Evolutionary conservation across 30 jellyfish, hydroid and myxozoan genomes (phyloP).

Genomic region (Hydra vulgaris): DNA sequence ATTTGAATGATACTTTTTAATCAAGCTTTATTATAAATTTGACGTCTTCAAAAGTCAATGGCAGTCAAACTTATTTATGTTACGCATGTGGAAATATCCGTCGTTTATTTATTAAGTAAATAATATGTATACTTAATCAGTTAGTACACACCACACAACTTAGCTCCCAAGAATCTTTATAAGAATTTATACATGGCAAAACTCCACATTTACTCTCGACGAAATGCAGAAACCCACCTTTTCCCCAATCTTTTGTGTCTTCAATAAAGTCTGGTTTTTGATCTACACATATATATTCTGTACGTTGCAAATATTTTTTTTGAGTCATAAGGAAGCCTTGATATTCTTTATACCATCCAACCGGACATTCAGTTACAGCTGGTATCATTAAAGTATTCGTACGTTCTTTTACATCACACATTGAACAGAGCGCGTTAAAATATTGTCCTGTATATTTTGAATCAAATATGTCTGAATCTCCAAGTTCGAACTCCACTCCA

Average conservation of each 20-base stretch:
- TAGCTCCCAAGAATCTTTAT: slow-evolving; percentile 46
- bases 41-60: background rate
- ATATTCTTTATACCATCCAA: slow-evolving; percentile 71
- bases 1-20: too few relatives aligned
- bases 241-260: slow-evolving; percentile 29
- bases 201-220: slow-evolving; percentile 85
- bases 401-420: slow-evolving; percentile 59
- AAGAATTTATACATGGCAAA: slow-evolving; percentile 38
- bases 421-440: slow-evolving; percentile 61
- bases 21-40: too few relatives aligned
- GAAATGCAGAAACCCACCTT: slow-evolving; percentile 65
- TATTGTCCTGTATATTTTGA: slow-evolving; percentile 12
- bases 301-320: slow-evolving; percentile 39
- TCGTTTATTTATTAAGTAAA: background rate
- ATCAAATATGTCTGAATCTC: slow-evolving; percentile 16
- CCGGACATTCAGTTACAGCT: slow-evolving; percentile 66
- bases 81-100: background rate
- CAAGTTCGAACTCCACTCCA: slow-evolving; percentile 44
- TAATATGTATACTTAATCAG: background rate
- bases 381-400: slow-evolving; percentile 78
- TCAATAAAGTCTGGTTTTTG: slow-evolving; percentile 44
- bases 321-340: slow-evolving; percentile 97
- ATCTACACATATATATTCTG: slow-evolving; percentile 97
- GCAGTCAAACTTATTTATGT: background rate
- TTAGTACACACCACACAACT: slow-evolving; percentile 89